Base-by-base conservation (phyloP, 2,113 vertebrate species). In the Phaethon lepturus region DNA sequence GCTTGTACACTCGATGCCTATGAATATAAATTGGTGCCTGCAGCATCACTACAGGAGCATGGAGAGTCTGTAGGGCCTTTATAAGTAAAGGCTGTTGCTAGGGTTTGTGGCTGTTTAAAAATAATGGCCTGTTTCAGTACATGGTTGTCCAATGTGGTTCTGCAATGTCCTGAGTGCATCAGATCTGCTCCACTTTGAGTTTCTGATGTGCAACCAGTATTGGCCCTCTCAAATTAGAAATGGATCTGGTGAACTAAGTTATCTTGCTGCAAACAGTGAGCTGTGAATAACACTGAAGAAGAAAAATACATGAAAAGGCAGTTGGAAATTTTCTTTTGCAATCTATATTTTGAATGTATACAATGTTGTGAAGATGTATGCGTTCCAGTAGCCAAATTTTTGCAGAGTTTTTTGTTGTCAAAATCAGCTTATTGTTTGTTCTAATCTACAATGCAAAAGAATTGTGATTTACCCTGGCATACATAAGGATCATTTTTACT, bases 1-100 rank as follows among this genome's bases (percentile, higher is more conserved):
- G 1, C 20, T 35, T 42, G 9, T 35, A 29, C 14, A 28, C 20
- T 52, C 0, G 0, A 0, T 29, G 16, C 17, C 24, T 78, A 7
- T 75, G 66, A n/a, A 72, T 38, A 55, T 38, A n/a, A 44, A 79
- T 4, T 59, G n/a, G 19, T 50, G 28, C 11, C n/a, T 88, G 56
- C 17, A 68, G 25, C 33, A 33, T 13, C 19, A 42, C 23, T 63
- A 33, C 71, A 74, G 42, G 26, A 59, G 31, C 8, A 13, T 7
- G 42, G 18, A 38, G 9, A 22, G 6, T 59, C 31, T 68, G 6
- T 15, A 47, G 53, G 4, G 6, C 33, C 10, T 50, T 74, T 18
- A 4, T 24, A 31, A 85, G 8, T 33, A 28, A 53, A 64, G 7
- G 22, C 3, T 7, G 2, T 38, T 88, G n/a, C n/a, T 49, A 38